Base-by-base conservation (phyloP, 2,888 invertebrate species). In the Caradrina kadenii region DNA sequence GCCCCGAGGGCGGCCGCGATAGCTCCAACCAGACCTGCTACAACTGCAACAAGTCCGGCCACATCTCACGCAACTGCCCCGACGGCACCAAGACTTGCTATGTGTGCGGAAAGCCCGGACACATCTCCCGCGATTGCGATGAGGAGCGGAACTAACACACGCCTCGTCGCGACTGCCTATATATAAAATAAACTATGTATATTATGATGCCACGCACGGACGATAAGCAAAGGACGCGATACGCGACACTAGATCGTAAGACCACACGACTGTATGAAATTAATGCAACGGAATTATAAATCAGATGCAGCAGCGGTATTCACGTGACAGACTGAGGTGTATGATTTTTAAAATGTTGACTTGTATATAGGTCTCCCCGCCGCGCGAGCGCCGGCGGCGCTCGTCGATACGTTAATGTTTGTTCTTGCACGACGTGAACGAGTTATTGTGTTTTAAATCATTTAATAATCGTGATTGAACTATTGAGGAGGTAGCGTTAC, bases 1-100 rank as follows among this genome's bases (percentile, higher is more conserved):
- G 98, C 96, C 98, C 98, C 69, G 98, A 98, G 93, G 97, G 97
- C 86, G 97, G 96, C 81, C 96, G 96, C 89, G 96, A 96, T 90
- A 97, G 97, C 94, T 97, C 97, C 88, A 97, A 97, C 93, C 96
- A 97, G 90, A 98, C 98, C 63, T 99, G 99, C 97, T 99, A 99
- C 97, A 99, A 98, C 96, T 99, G 99, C 97, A 98, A 98, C 96
- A 98, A 98, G 96, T 97, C 98, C 82, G 99, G 99, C 82, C 99
- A 99, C 96, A 98, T 99, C 93, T 98, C 98, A 67, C 97, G 98
- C 93, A 97, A 97, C 95, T 98, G 98, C 96, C 98, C 98, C 82
- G 98, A 98, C 93, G 97, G 97, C 97, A 98, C 97, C 89, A 98
- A 98, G 96, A 98, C 98, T 87, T 99, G 99, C 97, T 99, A 98